These are phyloP conservation scores for Gambelia wislizenii DNA, from an alignment of 2,797 vertebrate species.

Conservation along the genomic window DNA sequence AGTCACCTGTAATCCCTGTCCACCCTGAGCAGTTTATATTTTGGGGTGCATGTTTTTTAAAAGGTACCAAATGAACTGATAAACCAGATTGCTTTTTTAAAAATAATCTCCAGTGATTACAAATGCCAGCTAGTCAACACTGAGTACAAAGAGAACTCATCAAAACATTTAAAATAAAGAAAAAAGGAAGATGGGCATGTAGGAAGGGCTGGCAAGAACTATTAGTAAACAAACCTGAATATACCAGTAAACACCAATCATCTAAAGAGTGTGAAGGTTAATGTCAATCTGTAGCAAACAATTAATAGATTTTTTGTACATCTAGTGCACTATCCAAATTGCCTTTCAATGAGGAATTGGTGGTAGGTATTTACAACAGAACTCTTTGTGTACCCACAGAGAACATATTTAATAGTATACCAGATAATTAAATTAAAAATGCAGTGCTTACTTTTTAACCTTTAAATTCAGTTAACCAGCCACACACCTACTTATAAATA, in stretches of 20 bases:
- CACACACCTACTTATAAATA: not conserved
- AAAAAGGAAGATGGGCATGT: no score
- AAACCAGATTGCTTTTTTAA: not conserved
- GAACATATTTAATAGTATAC: not conserved
- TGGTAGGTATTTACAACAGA: not conserved
- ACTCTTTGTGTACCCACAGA: not conserved
- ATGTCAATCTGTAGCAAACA: not conserved
- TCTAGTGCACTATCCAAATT: constrained; percentile 11
- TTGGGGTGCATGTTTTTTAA: not conserved
- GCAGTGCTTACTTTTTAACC: not conserved
- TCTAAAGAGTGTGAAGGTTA: not conserved
- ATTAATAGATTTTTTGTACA: not conserved
- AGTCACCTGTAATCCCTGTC: not conserved
- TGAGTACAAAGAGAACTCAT: not conserved
- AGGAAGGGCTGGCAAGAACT: no score
- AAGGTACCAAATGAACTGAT: not conserved
- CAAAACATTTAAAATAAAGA: not conserved
- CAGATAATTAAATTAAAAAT: not conserved
- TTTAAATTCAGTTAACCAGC: not conserved
- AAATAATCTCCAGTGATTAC: not conserved
- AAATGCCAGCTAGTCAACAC: not conserved
- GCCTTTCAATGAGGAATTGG: constrained; percentile 27
- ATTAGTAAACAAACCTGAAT: not conserved
- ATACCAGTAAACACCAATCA: not conserved
- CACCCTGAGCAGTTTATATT: not conserved